Percentiles rank a stretch among this genome's conserved stretches.
Evolutionary conservation across 1,140 invertebrate genomes (phyloP).

Genomic region (Brachionus koreanus): DNA sequence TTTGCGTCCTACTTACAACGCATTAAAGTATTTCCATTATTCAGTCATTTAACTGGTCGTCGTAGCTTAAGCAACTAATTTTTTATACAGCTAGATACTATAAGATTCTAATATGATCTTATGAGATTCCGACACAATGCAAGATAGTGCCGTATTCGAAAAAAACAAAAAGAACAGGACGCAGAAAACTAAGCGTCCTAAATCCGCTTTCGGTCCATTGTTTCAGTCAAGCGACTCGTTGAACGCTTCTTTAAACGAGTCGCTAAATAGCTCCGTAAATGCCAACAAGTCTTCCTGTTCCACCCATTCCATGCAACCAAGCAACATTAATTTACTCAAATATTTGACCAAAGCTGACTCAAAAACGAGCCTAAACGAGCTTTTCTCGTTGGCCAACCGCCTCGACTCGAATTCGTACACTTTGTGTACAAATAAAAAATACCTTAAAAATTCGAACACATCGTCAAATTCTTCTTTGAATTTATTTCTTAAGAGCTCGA

Average conservation of each 20-base stretch:
- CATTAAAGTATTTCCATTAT: neutral
- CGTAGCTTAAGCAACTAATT: conserved; percentile 5
- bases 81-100: neutral
- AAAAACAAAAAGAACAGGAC: neutral
- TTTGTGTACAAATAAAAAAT: conserved; percentile 17
- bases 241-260: neutral
- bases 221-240: neutral
- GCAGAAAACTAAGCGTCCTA: conserved; percentile 30
- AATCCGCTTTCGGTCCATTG: conserved; percentile 29
- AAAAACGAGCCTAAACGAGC: neutral
- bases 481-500: neutral
- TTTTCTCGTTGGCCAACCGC: conserved; percentile 4
- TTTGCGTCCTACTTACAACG: conserved; percentile 25
- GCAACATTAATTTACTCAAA: neutral
- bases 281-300: neutral
- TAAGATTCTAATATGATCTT: neutral
- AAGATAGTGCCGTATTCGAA: neutral
- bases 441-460: neutral
- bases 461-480: neutral
- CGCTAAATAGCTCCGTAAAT: neutral
- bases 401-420: conserved; percentile 5
- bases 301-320: neutral
- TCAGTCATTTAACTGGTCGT: neutral
- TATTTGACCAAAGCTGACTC: conserved; percentile 31
- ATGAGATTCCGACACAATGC: neutral